Percentiles rank a stretch among this genome's conserved stretches.
phyloP scores from a whole-genome alignment of 2,113 vertebrate species.

The Antigone vipio region DNA sequence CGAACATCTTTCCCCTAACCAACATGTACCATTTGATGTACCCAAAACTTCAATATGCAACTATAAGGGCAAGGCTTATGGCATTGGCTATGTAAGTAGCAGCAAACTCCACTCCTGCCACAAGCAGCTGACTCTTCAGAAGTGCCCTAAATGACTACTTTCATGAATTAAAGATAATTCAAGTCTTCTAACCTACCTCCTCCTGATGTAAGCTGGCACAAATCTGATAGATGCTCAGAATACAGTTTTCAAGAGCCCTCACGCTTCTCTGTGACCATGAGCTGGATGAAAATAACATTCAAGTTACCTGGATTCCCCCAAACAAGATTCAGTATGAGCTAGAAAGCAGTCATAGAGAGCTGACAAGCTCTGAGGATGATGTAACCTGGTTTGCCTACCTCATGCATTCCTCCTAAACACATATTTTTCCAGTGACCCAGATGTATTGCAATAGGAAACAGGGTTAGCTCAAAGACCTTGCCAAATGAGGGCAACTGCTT shows the following conservation, averaged over 20 bases:
- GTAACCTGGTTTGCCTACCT: slow-evolving; percentile 15
- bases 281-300: background rate
- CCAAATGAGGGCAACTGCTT: slow-evolving; percentile 36
- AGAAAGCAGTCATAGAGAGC: slow-evolving; percentile 14
- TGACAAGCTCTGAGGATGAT: slow-evolving; percentile 11
- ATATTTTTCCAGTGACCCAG: slow-evolving; percentile 54
- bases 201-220: background rate
- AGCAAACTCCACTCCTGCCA: background rate
- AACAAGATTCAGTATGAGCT: background rate
- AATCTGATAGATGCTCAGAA: background rate
- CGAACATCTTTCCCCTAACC: background rate
- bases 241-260: background rate
- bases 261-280: background rate
- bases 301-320: background rate
- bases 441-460: slow-evolving; percentile 14
- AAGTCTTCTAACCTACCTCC: background rate
- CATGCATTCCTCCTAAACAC: slow-evolving; percentile 16
- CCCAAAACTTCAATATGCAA: background rate
- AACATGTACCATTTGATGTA: background rate
- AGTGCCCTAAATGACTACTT: background rate
- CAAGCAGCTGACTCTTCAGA: background rate
- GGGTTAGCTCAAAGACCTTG: background rate
- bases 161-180: background rate
- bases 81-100: background rate
- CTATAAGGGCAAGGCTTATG: background rate